phyloP scores from a whole-genome alignment of 2,113 vertebrate genomes.

The Aepyceros melampus region DNA sequence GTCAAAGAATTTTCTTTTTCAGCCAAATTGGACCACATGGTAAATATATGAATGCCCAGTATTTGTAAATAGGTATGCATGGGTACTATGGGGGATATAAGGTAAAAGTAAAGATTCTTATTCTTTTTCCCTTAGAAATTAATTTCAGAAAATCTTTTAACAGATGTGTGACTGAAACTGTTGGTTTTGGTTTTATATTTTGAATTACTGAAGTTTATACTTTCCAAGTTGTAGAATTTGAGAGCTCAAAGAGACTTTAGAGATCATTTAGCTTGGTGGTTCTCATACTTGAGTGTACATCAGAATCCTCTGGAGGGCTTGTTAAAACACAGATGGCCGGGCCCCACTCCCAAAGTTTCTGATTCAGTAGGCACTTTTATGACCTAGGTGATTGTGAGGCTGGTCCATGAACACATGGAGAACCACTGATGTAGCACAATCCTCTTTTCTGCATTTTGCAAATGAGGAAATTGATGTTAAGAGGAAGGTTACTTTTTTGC shows the following conservation, averaged over 20 bases:
- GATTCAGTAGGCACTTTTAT: neutral
- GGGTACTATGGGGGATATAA: neutral
- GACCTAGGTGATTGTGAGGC: neutral
- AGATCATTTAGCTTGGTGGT: neutral
- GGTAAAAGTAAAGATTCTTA: neutral
- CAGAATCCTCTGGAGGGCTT: neutral
- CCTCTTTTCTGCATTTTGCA: neutral
- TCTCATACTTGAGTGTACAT: neutral
- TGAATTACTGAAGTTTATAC: neutral
- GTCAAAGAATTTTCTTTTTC: neutral
- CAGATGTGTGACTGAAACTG: neutral
- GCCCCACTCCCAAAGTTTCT: neutral
- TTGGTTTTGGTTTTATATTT: conserved; percentile 18
- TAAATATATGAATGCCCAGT: neutral
- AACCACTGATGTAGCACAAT: neutral
- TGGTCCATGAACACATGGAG: neutral
- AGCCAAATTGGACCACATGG: neutral
- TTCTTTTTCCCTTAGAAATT: neutral
- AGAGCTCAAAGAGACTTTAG: neutral
- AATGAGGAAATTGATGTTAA: neutral
- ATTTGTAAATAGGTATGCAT: conserved; percentile 8
- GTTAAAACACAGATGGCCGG: neutral
- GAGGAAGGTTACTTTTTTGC: neutral
- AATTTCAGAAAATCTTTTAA: neutral
- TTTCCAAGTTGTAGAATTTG: neutral